These are phyloP conservation scores for Harpalus rufipes DNA, from an alignment of 2,888 invertebrate genomes.

Conservation along the genomic window DNA sequence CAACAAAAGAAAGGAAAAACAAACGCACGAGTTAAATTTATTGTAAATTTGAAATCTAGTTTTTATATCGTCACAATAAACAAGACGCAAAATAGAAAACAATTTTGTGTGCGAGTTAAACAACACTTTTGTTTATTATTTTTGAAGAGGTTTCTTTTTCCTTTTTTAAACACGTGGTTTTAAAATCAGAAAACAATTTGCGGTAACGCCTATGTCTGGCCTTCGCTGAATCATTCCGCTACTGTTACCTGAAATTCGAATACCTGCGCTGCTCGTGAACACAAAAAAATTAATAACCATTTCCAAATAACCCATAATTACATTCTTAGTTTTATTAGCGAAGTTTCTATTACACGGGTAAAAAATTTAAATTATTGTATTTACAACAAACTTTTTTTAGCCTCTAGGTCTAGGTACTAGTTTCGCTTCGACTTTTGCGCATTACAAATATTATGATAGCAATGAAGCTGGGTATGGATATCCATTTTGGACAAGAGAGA, in stretches of 20 bases:
- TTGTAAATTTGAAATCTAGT: conserved; percentile 2
- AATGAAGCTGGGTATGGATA: not conserved
- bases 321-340: conserved; percentile 46
- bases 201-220: conserved; percentile 25
- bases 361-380: conserved; percentile 34
- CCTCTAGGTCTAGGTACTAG: not conserved
- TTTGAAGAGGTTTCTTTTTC: conserved; percentile 1
- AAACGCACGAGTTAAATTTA: conserved; percentile 12
- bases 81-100: conserved; percentile 7
- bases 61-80: conserved; percentile 4
- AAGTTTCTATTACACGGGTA: conserved; percentile 43
- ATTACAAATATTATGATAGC: conserved; percentile 10
- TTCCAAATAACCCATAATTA: conserved; percentile 50
- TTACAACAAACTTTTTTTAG: conserved; percentile 15
- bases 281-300: conserved; percentile 53
- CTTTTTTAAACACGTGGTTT: conserved; percentile 35
- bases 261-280: conserved; percentile 15
- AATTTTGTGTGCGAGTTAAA: conserved; percentile 7
- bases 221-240: conserved; percentile 32
- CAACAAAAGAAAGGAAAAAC: conserved; percentile 20
- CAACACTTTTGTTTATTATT: conserved; percentile 31
- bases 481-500: not conserved
- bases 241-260: conserved; percentile 43
- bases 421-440: not conserved
- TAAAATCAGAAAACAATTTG: conserved; percentile 38